Evolutionary conservation across 2,888 invertebrate species (phyloP).

Genomic region (Caenorhabditis becei): DNA sequence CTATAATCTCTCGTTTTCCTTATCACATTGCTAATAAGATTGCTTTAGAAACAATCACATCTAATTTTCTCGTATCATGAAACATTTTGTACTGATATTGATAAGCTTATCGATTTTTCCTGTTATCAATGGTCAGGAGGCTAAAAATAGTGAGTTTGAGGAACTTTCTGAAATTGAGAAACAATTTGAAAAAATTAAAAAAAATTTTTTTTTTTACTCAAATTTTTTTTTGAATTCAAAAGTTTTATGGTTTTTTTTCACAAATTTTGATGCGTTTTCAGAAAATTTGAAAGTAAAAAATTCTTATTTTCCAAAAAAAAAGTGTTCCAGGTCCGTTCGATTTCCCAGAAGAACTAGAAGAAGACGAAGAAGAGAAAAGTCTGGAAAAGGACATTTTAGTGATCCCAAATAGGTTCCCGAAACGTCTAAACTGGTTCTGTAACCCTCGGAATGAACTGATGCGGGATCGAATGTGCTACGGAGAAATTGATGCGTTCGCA

Average conservation of each 20-base stretch:
- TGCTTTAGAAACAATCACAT: not conserved
- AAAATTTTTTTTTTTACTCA: too few relatives aligned
- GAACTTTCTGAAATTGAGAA: too few relatives aligned
- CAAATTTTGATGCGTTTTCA: too few relatives aligned
- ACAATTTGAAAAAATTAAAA: too few relatives aligned
- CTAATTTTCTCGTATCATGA: not conserved
- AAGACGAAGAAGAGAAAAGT: slow-evolving; percentile 62
- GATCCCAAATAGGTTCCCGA: slow-evolving; percentile 70
- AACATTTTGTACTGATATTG: not conserved
- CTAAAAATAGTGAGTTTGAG: not conserved
- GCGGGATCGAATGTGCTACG: slow-evolving; percentile 73
- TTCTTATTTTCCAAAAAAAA: not conserved
- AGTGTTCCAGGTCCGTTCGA: slow-evolving; percentile 49
- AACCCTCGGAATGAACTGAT: slow-evolving; percentile 67
- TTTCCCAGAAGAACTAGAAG: slow-evolving; percentile 56
- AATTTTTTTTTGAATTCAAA: too few relatives aligned
- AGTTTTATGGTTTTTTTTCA: not conserved
- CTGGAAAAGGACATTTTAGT: slow-evolving; percentile 69
- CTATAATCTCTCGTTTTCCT: not conserved
- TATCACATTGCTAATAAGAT: not conserved
- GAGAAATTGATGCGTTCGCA: slow-evolving; percentile 71
- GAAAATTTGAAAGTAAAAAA: too few relatives aligned
- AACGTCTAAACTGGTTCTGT: slow-evolving; percentile 70
- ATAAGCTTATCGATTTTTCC: not conserved
- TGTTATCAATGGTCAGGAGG: not conserved